Evolutionary conservation across 2,888 invertebrate species (phyloP), one percentile per base, ranked within the genome.

Genomic region (Dexiosoma caninum): DNA sequence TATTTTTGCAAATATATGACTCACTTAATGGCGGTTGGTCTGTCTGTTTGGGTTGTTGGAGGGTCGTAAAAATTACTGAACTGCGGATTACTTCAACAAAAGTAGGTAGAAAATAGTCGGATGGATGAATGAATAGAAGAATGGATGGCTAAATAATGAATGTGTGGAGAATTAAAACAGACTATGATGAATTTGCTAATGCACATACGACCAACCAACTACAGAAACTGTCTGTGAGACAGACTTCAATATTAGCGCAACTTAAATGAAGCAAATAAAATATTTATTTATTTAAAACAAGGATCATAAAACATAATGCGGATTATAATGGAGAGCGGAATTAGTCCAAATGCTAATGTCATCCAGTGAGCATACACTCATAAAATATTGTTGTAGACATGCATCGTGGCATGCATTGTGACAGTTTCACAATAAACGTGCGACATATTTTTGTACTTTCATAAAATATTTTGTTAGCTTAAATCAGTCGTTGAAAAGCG

Each of bases 1-100:
- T 67, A 10, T 21, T 70, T 55, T 42, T 21, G 4, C 9, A 60
- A 67, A 46, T 62, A 30, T 32, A 76, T 76, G 80, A 71, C 75
- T 79, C 79, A 75, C 79, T 70, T 75, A 69, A 64, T 74, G 69
- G 16, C 70, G 59, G 49, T 78, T 62, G 44, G 60, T 51, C 57
- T 71, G 64, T 32, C 40, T 23, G 77, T 53, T 77, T 57, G 70
- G 64, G 42, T 49, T 23, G 77, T 53, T 77, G 64, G 70, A 71
- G 77, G 64, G 77, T 70, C 70, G 49, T 78, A 59, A 51, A 71
- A 71, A 77, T 70, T 37, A 70, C 49, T 55, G 74, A 49, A 57
- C 53, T 62, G 62, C 57, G 70, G 57, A 64, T 62, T 78, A 72
- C 7, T 66, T 49, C 19, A 51, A 44, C 59, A 44, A 14, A 44